These are phyloP conservation scores for Phasianus colchicus DNA, from an alignment of 2,113 vertebrate genomes.

Conservation along the genomic window DNA sequence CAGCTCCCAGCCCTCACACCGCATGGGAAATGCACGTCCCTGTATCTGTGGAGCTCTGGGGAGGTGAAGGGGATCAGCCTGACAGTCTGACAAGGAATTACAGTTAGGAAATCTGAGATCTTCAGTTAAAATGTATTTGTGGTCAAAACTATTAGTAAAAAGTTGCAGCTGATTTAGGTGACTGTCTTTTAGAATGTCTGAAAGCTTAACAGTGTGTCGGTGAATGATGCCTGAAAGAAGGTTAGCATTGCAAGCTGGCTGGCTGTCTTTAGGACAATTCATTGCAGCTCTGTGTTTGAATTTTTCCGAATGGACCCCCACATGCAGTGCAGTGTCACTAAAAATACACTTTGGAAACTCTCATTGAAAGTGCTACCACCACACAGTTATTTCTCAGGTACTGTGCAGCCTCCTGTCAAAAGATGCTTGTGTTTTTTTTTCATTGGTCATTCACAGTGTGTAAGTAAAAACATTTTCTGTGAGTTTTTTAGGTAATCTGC, in stretches of 20 bases:
- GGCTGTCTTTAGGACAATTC: neutral
- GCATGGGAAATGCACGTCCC: rapidly evolving
- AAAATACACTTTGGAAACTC: neutral
- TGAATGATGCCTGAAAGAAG: neutral
- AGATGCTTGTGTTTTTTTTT: neutral
- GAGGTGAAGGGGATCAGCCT: rapidly evolving
- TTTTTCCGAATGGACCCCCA: rapidly evolving
- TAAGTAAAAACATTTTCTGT: neutral
- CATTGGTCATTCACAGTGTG: neutral
- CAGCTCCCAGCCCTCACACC: neutral
- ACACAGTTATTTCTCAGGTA: neutral
- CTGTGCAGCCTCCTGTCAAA: neutral
- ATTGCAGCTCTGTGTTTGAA: neutral
- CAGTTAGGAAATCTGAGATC: neutral
- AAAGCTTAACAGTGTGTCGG: neutral
- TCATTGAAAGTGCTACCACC: neutral
- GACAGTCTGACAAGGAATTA: neutral
- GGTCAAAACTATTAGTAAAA: neutral
- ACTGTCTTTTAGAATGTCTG: neutral
- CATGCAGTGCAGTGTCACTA: neutral
- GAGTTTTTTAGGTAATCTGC: neutral
- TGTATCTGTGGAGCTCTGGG: neutral
- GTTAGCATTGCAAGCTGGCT: neutral
- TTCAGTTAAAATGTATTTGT: neutral
- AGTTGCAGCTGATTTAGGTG: neutral